A percentile compares a stretch with the other conserved stretches of the same genome.
These are phyloP conservation scores for Chaetophractus vellerosus DNA, from an alignment of 2,797 vertebrate species.

Conservation along the genomic window DNA sequence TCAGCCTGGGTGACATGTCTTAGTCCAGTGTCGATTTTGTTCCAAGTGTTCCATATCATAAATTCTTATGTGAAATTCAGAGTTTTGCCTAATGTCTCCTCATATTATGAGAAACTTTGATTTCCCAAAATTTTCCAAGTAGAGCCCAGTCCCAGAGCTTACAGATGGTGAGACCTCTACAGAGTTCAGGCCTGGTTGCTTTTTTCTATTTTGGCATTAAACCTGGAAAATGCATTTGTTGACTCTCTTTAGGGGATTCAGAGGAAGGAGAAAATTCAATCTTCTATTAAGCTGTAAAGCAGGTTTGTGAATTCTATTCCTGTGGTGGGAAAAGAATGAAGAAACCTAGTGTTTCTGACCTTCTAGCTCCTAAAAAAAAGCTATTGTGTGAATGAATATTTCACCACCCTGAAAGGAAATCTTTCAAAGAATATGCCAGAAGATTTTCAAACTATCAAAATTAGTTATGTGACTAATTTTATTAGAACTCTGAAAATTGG, in stretches of 20 bases:
- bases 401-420: not conserved
- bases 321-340: constrained; percentile 41
- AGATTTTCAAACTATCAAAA: constrained; percentile 26
- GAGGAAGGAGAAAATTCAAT: not conserved
- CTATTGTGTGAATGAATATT: not conserved
- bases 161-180: not conserved
- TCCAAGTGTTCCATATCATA: not conserved
- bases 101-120: constrained; percentile 13
- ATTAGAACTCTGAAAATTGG: not conserved
- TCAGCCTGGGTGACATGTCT: not conserved
- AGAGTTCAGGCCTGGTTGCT: not conserved
- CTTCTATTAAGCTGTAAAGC: constrained; percentile 13
- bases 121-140: constrained; percentile 26
- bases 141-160: not conserved
- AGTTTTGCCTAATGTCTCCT: not conserved
- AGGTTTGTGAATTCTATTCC: constrained; percentile 29
- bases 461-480: constrained; percentile 5
- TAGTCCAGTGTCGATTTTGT: not conserved
- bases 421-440: constrained; percentile 42
- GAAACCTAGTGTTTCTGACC: constrained; percentile 17
- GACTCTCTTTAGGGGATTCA: not conserved
- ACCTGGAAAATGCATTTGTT: not conserved
- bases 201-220: not conserved
- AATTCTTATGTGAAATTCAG: not conserved
- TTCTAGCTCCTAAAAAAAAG: constrained; percentile 16